Base-by-base conservation (phyloP, 35 echinoderm and acorn worm genomes). In the Apostichopus japonicus region DNA sequence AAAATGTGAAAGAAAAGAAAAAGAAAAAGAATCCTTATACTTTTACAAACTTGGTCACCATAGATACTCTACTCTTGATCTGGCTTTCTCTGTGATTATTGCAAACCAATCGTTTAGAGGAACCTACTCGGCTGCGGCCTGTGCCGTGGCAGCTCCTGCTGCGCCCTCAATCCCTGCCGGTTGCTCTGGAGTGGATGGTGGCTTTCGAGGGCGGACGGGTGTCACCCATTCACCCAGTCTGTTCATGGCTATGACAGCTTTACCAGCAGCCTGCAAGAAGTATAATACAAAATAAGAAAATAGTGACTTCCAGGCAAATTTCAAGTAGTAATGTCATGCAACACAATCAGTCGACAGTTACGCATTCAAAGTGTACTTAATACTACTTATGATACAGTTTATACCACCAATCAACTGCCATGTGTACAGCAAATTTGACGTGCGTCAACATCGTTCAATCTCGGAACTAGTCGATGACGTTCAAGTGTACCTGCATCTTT, bases 171-270 rank as follows among this genome's bases (percentile, higher is more conserved):
- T 88, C 14, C 62, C 75, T 15, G 83, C 55, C 0, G 77, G 58
- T 70, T 59, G 77, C 25, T 53, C 53, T 87, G 58, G 78, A 14
- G 62, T 79, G 52, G 86, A 11, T 65, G 71, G 86, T 16, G 81
- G 65, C 23, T 76, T 88, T 15, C 83, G 90, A 56, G 92, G 82
- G 55, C 82, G 81, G 22, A 91, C 27, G 59, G 93, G 77, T 17
- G 89, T 86, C 72, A 94, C 58, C 51, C 90, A 79, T 59, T 94
- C 93, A 25, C 93, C 93, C 24, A 94, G 72, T 23, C 93, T 65
- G 33, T 94, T 90, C 93, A 94, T 94, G 23, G 93, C 93, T 72
- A 94, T 94, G 10, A 94, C 93, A 84, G 93, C 93, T 78, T 90
- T 90, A 6, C 89, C 93, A 75, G 77, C 93, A 94, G 93, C 93